Evolutionary conservation across 2,113 vertebrate species (phyloP), one percentile per base, ranked within the genome.

Genomic region (Colossoma macropomum): DNA sequence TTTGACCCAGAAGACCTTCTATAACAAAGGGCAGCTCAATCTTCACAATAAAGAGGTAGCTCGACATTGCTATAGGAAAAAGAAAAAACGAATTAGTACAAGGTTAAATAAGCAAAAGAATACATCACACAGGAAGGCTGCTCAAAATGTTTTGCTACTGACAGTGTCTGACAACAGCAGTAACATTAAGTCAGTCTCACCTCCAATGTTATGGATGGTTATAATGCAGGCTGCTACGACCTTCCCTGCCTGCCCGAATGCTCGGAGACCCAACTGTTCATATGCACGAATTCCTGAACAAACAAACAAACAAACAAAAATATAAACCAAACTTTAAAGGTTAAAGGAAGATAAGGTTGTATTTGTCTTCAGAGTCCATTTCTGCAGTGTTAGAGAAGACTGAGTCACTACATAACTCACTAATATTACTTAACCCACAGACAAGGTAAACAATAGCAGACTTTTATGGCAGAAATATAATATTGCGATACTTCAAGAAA

Each of bases 21-120:
- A 97, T 95, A 79, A 96, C 95, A 56, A 95, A 87, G 1, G 95
- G 96, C 34, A 97, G 86, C 88, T 97, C 95, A 0, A 90, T 96
- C 77, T 96, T 97, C 59, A 97, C 95, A 41, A 97, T 97, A 90
- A 95, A 97, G 82, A 96, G 93, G 90, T 97, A 97, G 87, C 94
- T 96, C 84, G 95, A 96, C 96, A 96, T 96, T 73, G 95, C 95
- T 97, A 90, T 71, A 83, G 63, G 38, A 52, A 83, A 15, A 80
- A 2, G 32, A 80, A 74, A 77, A 83, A 38, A 83, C 0, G 21
- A 38, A 19, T 7, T 32, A 30, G 27, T 21, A 59, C n/a, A 9
- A 41, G 8, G 21, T 32, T 34, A 75, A 8, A 15, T 4, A n/a
- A 27, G 15, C 12, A 48, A 10, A 25, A 68, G 12, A 63, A 45